Evolutionary conservation across 1,140 invertebrate genomes (phyloP), one percentile per base, ranked within the genome.

Genomic region (Drosophila arizonae): DNA sequence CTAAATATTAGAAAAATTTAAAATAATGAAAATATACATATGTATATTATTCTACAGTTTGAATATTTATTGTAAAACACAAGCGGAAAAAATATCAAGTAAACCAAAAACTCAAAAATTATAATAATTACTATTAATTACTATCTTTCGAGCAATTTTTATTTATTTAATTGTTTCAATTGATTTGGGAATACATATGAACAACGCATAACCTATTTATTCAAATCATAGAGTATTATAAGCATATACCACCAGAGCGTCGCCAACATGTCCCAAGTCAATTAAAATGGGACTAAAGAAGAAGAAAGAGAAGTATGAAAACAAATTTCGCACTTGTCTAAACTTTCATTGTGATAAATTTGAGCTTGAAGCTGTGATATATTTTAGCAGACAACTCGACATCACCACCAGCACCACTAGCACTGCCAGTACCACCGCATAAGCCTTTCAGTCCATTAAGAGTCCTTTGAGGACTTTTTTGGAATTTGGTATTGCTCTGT

Each of bases 311-410:
- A 26, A 5, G 21, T n/a, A 45, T 36, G 15, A 58, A 58, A 56
- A 0, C 33, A 68, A 61, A 54, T 68, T 71, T 57, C 55, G 58
- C 43, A 50, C 60, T 70, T 65, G 26, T 48, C 39, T 64, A 55
- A 57, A 70, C 30, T 63, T 70, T 70, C 51, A 75, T 71, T 71
- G 60, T 30, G 67, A 63, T 55, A 54, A 71, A 70, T 72, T 64
- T 43, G 52, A 28, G 41, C 33, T 36, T 6, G 33, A 36, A 67
- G 66, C 67, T 63, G 48, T 55, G 41, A 75, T 72, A 62, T 60
- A 50, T 65, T 51, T 48, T 51, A 11, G 46, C 60, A 75, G 65
- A 33, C 60, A 39, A 30, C 6, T 30, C 28, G 13, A 15, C 33
- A 17, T 13, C 21, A 28, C 30, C 24, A 9, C 21, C 4, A 3